A percentile compares a stretch with the other conserved stretches of the same genome.
phyloP scores from a whole-genome alignment of 2,888 invertebrate genomes.

The Drosophila subsilvestris region DNA sequence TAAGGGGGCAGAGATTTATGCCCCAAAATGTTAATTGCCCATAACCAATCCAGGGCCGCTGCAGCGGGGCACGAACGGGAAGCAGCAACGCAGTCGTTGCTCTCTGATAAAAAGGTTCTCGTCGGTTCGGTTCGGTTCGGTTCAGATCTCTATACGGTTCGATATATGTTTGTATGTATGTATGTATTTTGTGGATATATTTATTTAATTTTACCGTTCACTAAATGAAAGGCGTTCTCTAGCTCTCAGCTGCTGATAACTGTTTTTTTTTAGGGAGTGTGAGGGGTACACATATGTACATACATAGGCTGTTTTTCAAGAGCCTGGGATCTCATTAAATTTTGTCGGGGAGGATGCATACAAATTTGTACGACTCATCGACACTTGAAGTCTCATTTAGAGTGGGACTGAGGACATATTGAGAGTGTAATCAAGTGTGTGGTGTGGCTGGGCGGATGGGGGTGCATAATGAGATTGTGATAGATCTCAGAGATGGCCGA shows the following conservation, averaged over 20 bases:
- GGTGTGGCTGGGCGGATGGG: slow-evolving; percentile 19
- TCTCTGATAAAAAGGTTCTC: slow-evolving; percentile 18
- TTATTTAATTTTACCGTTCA: slow-evolving; percentile 36
- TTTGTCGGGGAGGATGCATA: slow-evolving; percentile 36
- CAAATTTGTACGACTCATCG: slow-evolving; percentile 32
- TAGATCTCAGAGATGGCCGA: slow-evolving; percentile 23
- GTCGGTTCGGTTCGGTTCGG: slow-evolving; percentile 47
- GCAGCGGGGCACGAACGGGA: slow-evolving; percentile 34
- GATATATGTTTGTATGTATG: no score
- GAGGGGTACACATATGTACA: neutral
- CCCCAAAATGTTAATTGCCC: slow-evolving; percentile 70
- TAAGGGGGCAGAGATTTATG: slow-evolving; percentile 67
- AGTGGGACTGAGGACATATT: slow-evolving; percentile 11
- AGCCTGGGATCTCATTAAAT: slow-evolving; percentile 20
- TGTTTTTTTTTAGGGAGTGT: neutral
- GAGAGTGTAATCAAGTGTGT: neutral
- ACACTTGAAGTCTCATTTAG: slow-evolving; percentile 30
- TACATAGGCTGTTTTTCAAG: slow-evolving; percentile 31
- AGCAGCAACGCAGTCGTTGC: slow-evolving; percentile 16
- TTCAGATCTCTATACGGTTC: slow-evolving; percentile 32
- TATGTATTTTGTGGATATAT: slow-evolving; percentile 22
- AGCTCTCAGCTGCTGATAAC: slow-evolving; percentile 32
- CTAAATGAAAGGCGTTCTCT: slow-evolving; percentile 59
- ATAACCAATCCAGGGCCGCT: slow-evolving; percentile 73
- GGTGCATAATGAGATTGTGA: slow-evolving; percentile 37